Evolutionary conservation across 64 coral and sea anemone species (phyloP).

Genomic region (Pocillopora damicornis): DNA sequence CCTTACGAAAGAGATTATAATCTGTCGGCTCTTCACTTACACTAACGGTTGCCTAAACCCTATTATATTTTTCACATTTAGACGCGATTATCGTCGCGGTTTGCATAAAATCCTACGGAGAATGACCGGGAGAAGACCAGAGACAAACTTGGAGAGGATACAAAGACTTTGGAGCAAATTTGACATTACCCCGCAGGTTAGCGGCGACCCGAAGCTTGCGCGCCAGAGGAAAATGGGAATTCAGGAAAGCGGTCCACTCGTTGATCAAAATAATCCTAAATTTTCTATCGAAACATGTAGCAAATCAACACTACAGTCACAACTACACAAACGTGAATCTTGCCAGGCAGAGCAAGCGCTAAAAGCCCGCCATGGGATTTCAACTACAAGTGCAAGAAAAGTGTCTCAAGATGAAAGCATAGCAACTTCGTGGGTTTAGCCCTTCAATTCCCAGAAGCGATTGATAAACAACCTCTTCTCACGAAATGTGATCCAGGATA

Average conservation of each 20-base stretch:
- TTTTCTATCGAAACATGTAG: neutral
- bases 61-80: constrained; percentile 60
- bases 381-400: too few species aligned
- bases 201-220: neutral
- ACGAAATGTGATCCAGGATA: too few species aligned
- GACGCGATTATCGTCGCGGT: constrained; percentile 55
- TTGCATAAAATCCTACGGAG: constrained; percentile 26
- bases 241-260: neutral
- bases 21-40: constrained; percentile 79
- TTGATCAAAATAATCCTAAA: neutral
- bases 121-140: neutral
- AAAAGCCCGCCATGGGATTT: neutral
- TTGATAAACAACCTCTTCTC: too few species aligned
- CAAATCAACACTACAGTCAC: neutral
- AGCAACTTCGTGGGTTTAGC: too few species aligned
- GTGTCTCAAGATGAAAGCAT: too few species aligned
- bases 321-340: neutral
- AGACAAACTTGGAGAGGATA: neutral
- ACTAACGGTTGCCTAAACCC: constrained; percentile 66
- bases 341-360: neutral
- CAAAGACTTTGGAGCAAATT: neutral
- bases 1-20: constrained; percentile 34
- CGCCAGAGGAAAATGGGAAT: neutral
- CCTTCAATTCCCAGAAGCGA: too few species aligned
- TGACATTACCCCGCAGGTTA: neutral